Evolutionary conservation across 2,113 vertebrate species (phyloP).

Genomic region (Scartelaos histophorus): DNA sequence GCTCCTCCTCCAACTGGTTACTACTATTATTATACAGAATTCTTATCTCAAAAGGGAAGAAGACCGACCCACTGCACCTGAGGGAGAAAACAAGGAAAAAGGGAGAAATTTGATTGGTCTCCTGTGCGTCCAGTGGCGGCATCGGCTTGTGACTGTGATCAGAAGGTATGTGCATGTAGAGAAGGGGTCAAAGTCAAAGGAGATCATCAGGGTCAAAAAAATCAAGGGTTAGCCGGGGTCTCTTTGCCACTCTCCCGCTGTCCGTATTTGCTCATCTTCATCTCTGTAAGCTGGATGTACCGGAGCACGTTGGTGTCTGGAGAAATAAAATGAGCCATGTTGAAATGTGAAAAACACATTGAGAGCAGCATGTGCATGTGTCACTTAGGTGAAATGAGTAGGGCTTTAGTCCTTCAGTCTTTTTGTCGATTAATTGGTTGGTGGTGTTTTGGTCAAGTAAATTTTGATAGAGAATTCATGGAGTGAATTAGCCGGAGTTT

Average conservation of each 20-base stretch:
- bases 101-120: constrained; percentile 45
- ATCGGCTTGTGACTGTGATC: constrained; percentile 38
- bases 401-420: no score
- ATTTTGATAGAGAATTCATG: no score
- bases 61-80: constrained; percentile 61
- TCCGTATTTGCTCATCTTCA: constrained; percentile 86
- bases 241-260: constrained; percentile 82
- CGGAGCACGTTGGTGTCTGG: constrained; percentile 90
- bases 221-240: constrained; percentile 68
- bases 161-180: constrained; percentile 21
- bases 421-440: no score
- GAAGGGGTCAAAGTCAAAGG: constrained; percentile 32
- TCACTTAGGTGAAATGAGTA: no score
- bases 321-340: background rate
- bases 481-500: no score
- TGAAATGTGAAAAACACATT: background rate
- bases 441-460: no score
- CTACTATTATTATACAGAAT: constrained; percentile 60
- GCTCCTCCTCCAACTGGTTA: constrained; percentile 50
- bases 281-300: constrained; percentile 94
- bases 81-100: constrained; percentile 43
- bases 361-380: background rate
- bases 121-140: constrained; percentile 29
- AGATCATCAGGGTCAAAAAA: constrained; percentile 20
- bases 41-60: constrained; percentile 54